Percentiles rank a stretch among this genome's conserved stretches.
Evolutionary conservation across 2,888 invertebrate genomes (phyloP).

Genomic region (Augiades crinisus): DNA sequence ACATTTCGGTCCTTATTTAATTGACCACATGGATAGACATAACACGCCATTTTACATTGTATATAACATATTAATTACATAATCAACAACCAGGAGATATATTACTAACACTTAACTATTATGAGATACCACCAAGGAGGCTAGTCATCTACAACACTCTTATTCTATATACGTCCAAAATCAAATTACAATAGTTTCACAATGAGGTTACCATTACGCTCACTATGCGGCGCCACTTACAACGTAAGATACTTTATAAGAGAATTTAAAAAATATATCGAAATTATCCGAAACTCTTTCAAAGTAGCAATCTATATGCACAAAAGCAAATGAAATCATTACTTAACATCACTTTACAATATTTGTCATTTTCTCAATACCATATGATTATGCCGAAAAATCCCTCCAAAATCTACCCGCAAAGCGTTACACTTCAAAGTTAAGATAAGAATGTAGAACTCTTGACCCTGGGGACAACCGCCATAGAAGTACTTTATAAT

Average conservation of each 20-base stretch:
- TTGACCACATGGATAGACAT: slow-evolving; percentile 75
- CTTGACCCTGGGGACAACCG: no score
- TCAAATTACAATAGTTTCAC: slow-evolving; percentile 24
- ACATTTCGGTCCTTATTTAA: slow-evolving; percentile 65
- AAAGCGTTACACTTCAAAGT: no score
- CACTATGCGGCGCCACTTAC: neutral
- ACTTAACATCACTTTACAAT: no score
- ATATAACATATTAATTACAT: slow-evolving; percentile 49
- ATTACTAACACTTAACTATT: slow-evolving; percentile 65
- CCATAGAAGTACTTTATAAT: no score
- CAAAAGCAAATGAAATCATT: no score
- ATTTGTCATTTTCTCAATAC: no score
- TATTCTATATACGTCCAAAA: slow-evolving; percentile 37
- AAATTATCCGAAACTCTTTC: no score
- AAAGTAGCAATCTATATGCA: no score
- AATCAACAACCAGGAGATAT: slow-evolving; percentile 74
- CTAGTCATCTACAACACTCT: slow-evolving; percentile 59
- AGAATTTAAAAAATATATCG: no score
- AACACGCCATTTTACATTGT: slow-evolving; percentile 48
- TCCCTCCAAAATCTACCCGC: no score
- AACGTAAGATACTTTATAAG: neutral
- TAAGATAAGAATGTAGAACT: no score
- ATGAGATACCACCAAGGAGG: slow-evolving; percentile 66
- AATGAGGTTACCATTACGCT: slow-evolving; percentile 6
- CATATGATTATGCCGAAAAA: no score